Conservation (phyloP, 2,888 invertebrate genomes). For the Deilephila porcellus region DNA sequence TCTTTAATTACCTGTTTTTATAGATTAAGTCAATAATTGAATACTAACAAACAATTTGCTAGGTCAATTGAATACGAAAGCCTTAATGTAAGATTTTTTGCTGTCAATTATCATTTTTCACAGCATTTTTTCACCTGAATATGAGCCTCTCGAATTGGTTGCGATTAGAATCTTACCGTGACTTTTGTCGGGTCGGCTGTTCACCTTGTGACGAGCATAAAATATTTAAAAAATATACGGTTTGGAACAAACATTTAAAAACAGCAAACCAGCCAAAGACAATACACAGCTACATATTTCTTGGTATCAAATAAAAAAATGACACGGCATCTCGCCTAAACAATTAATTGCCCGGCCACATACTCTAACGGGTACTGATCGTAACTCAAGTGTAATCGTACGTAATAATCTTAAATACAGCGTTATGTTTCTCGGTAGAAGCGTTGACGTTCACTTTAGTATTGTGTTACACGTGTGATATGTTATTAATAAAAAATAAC, state of each 20-base stretch:
- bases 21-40: too few species aligned
- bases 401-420: constrained; percentile 21
- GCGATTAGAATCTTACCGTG: too few species aligned
- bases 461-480: neutral
- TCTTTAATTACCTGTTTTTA: neutral
- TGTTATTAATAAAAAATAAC: neutral
- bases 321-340: constrained; percentile 15
- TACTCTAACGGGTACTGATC: constrained; percentile 22
- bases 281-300: neutral
- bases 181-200: too few species aligned
- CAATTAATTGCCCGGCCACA: constrained; percentile 9
- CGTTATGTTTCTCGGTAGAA: constrained; percentile 20
- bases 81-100: too few species aligned
- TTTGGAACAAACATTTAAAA: neutral
- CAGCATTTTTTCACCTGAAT: too few species aligned
- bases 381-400: constrained; percentile 25
- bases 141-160: too few species aligned
- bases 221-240: neutral
- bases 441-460: constrained; percentile 14
- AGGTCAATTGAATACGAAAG: too few species aligned
- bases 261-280: neutral
- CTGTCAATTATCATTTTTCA: too few species aligned
- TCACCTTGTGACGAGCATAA: too few species aligned
- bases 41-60: too few species aligned
- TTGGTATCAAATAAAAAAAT: constrained; percentile 10